Evolutionary conservation across 2,888 invertebrate genomes (phyloP), one percentile per base, ranked within the genome.

Genomic region (Drosophila pseudotakahashii): DNA sequence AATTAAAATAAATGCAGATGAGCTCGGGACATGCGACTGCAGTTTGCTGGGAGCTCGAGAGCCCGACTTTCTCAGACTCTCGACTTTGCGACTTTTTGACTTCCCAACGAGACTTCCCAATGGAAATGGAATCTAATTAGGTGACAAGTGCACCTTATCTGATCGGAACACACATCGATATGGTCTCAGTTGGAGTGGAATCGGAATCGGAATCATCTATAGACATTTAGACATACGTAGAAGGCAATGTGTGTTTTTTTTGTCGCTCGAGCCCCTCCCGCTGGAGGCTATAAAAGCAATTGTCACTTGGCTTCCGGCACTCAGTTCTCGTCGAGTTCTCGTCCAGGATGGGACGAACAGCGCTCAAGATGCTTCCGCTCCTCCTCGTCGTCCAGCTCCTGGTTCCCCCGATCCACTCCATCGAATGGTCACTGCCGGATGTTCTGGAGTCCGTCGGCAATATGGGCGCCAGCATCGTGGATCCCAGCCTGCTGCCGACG

Each of bases 61-160:
- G 2, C 2, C 19, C 19, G 19, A 19, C 2, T 10, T 34, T 11
- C 11, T 11, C 11, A 11, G 23, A 34, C 16, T 30, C 13, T 16
- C 19, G 19, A 19, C 19, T 19, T 19, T 19, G 1, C 19, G 2
- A 19, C 19, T 19, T 19, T 19, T 19, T 10, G 7, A 16, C 16
- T 13, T 48, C 48, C 3, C 32, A 13, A 4, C 13, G 32, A 32
- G 32, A 10, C 16, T 11, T 6, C 26, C 23, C 16, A 68, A 51
- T 73, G 67, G 23, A 68, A 68, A 51, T 73, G 67, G 23, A 68
- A 83, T 76, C 76, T 73, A 76, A 86, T 86, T 86, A 83, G 76
- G 74, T 73, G 68, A 76, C 87, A 83, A 86, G 70, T 78, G 70
- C 72, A 86, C 84, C 78, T 86, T 81, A 86, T 81, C 84, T 81